These are phyloP conservation scores for Neotoma lepida DNA, from an alignment of 2,113 vertebrate genomes.

Conservation along the genomic window DNA sequence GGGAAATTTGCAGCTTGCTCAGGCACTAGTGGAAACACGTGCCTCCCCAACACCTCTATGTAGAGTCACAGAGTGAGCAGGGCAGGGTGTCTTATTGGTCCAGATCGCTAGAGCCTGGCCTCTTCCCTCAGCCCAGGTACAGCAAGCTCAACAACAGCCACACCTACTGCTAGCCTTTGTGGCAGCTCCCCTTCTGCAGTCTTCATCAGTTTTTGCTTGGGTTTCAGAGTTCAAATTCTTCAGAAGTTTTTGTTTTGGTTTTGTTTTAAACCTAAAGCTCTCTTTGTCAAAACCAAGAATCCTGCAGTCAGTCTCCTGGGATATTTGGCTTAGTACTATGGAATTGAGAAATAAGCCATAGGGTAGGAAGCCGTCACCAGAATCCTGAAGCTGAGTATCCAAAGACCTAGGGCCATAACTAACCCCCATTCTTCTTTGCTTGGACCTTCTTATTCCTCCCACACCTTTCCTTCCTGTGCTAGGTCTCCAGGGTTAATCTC, in stretches of 20 bases:
- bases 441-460: neutral
- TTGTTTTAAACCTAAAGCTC: neutral
- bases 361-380: neutral
- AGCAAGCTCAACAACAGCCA: neutral
- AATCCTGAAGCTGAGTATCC: neutral
- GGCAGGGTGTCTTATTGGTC: neutral
- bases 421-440: neutral
- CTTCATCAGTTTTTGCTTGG: neutral
- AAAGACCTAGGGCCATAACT: neutral
- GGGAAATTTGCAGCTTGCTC: neutral
- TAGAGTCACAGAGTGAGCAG: neutral
- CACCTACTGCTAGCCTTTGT: neutral
- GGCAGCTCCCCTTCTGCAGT: no score
- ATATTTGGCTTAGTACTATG: neutral
- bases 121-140: neutral
- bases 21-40: neutral
- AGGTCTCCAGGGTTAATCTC: neutral
- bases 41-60: neutral
- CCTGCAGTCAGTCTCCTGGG: neutral
- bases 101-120: neutral
- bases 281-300: slow-evolving; percentile 16
- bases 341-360: neutral
- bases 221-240: neutral
- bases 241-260: neutral
- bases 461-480: neutral